Percentiles rank a stretch among this genome's conserved stretches.
These are phyloP conservation scores for Rhagium mordax DNA, from an alignment of 2,888 invertebrate species.

Conservation along the genomic window DNA sequence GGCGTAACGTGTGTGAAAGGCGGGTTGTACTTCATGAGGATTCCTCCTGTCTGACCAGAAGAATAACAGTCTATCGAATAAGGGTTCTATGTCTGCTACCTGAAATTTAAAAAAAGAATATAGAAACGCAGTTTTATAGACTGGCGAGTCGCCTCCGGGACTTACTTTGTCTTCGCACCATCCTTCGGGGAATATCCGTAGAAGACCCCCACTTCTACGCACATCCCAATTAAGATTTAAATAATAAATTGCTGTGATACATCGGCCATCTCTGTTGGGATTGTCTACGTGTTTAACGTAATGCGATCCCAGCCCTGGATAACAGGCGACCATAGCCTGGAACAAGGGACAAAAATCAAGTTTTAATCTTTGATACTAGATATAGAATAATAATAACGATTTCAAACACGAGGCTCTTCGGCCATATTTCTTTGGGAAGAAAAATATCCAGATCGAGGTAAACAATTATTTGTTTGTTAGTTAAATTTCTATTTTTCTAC, in stretches of 20 bases:
- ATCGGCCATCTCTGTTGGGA: conserved; percentile 96
- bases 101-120: conserved; percentile 53
- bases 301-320: conserved; percentile 94
- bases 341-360: conserved; percentile 56
- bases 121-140: too few species aligned
- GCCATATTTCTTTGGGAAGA: too few species aligned
- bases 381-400: too few species aligned
- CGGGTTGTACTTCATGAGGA: conserved; percentile 97
- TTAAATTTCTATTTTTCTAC: too few species aligned
- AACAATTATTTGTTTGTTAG: too few species aligned
- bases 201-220: conserved; percentile 86
- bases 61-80: conserved; percentile 94
- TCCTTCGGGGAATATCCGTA: conserved; percentile 94
- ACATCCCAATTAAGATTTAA: conserved; percentile 95
- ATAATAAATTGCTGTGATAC: conserved; percentile 98
- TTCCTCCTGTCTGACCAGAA: conserved; percentile 98
- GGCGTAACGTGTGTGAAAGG: conserved; percentile 90
- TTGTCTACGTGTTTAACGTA: conserved; percentile 99
- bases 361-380: neutral
- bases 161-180: conserved; percentile 79
- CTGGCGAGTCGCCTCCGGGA: too few species aligned
- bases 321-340: conserved; percentile 99
- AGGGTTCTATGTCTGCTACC: conserved; percentile 91
- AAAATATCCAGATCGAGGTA: too few species aligned
- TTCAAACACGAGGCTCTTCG: too few species aligned